These are phyloP conservation scores for Odiellus spinosus DNA, from an alignment of 2,888 invertebrate genomes.

Conservation along the genomic window DNA sequence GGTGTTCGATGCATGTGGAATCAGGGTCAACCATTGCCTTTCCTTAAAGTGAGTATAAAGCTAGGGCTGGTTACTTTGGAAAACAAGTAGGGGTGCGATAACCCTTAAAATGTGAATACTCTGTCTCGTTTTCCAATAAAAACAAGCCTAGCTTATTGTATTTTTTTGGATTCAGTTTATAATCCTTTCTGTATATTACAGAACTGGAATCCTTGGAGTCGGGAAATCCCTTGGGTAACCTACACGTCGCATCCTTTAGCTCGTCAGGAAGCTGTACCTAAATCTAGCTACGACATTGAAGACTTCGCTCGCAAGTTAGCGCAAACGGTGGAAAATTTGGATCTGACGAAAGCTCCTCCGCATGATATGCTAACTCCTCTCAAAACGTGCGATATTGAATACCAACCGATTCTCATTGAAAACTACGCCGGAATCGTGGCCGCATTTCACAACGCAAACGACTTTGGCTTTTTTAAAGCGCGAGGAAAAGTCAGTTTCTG, in stretches of 20 bases:
- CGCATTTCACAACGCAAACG: constrained; percentile 61
- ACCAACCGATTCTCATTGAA: constrained; percentile 55
- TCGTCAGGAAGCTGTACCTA: constrained; percentile 24
- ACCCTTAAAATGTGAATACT: no score
- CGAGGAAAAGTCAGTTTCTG: constrained; percentile 70
- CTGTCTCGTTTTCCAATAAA: no score
- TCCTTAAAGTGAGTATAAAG: no score
- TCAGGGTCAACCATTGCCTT: constrained; percentile 46
- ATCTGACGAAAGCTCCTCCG: not conserved
- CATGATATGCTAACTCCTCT: constrained; percentile 1
- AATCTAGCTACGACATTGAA: constrained; percentile 30
- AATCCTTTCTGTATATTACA: no score
- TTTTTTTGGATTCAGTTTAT: no score
- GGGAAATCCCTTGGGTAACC: constrained; percentile 58
- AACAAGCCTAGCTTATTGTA: no score
- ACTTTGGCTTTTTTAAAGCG: constrained; percentile 71
- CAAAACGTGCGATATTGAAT: constrained; percentile 34
- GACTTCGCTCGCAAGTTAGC: constrained; percentile 30
- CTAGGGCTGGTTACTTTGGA: no score
- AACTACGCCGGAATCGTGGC: constrained; percentile 65
- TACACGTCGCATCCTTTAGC: constrained; percentile 55
- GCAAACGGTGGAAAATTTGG: constrained; percentile 18
- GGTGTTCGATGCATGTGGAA: constrained; percentile 66
- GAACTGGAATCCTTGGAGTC: constrained; percentile 50
- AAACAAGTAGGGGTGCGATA: no score